These are phyloP conservation scores for Chelon auratus DNA, from an alignment of 2,797 vertebrate species.

Conservation along the genomic window DNA sequence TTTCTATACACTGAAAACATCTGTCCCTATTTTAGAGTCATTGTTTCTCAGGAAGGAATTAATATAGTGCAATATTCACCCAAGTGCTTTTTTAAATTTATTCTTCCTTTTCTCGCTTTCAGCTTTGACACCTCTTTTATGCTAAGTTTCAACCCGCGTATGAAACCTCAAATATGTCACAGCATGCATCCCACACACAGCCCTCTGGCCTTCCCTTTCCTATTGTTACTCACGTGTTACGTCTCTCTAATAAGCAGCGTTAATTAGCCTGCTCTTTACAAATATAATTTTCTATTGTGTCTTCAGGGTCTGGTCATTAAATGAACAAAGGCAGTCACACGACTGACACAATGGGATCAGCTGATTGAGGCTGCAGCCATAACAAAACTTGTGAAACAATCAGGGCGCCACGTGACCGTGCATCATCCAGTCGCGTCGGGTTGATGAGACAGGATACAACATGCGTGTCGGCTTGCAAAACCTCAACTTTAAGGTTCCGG, in stretches of 20 bases:
- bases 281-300: slow-evolving; percentile 67
- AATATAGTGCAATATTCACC: slow-evolving; percentile 53
- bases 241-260: slow-evolving; percentile 64
- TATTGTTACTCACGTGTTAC: slow-evolving; percentile 59
- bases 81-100: slow-evolving; percentile 30
- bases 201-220: slow-evolving; percentile 50
- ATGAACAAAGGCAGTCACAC: slow-evolving; percentile 66
- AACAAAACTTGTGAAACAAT: slow-evolving; percentile 44
- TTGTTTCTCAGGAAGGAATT: slow-evolving; percentile 39
- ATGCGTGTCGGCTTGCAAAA: not conserved
- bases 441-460: slow-evolving; percentile 3
- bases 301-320: slow-evolving; percentile 66
- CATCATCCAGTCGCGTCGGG: slow-evolving; percentile 34
- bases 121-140: slow-evolving; percentile 58
- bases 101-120: slow-evolving; percentile 25
- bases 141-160: slow-evolving; percentile 42
- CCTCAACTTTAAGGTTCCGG: not conserved
- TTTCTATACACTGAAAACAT: slow-evolving; percentile 26
- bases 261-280: slow-evolving; percentile 77
- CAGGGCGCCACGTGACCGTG: slow-evolving; percentile 26
- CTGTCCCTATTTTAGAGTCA: slow-evolving; percentile 27
- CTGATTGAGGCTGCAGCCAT: slow-evolving; percentile 51
- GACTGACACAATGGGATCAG: slow-evolving; percentile 55
- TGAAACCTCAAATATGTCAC: slow-evolving; percentile 61
- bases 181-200: slow-evolving; percentile 46